Evolutionary conservation across 2,888 invertebrate species (phyloP).

Genomic region (Athrips mouffetella): DNA sequence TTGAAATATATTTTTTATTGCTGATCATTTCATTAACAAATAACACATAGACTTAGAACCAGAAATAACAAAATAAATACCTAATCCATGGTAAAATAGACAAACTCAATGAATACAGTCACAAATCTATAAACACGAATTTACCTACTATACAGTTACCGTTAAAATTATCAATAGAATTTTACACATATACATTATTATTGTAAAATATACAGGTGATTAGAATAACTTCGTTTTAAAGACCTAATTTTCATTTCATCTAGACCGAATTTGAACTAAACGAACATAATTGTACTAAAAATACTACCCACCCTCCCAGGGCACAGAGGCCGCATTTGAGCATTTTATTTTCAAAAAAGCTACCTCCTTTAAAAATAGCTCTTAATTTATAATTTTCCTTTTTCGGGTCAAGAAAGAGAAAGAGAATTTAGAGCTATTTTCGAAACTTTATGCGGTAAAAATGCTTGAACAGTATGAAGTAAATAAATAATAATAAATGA

Average conservation of each 20-base stretch:
- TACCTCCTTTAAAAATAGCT: too few relatives aligned
- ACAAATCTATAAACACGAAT: conserved; percentile 38
- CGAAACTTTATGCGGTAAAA: too few relatives aligned
- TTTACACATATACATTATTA: conserved; percentile 37
- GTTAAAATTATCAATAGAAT: conserved; percentile 30
- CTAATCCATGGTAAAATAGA: conserved; percentile 64
- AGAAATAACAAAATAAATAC: conserved; percentile 76
- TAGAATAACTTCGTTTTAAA: conserved; percentile 39
- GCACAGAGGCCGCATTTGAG: conserved; percentile 41
- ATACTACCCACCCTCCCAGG: conserved; percentile 50
- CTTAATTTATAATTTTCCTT: too few relatives aligned
- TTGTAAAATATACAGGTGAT: conserved; percentile 50
- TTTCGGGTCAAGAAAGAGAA: too few relatives aligned
- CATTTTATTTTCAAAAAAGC: too few relatives aligned
- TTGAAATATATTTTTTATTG: conserved; percentile 69
- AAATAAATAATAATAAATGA: too few relatives aligned
- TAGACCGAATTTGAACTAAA: conserved; percentile 62
- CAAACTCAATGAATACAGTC: conserved; percentile 54
- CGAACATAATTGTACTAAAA: conserved; percentile 71
- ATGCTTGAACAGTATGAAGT: too few relatives aligned
- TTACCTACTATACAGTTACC: conserved; percentile 33
- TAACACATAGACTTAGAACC: conserved; percentile 73
- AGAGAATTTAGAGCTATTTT: too few relatives aligned
- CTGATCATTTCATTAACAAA: conserved; percentile 71
- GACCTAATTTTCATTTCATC: conserved; percentile 40